Percentiles rank a stretch among this genome's conserved stretches.
Conservation (phyloP, 2,888 invertebrate species). For the Sepiola atlantica region DNA sequence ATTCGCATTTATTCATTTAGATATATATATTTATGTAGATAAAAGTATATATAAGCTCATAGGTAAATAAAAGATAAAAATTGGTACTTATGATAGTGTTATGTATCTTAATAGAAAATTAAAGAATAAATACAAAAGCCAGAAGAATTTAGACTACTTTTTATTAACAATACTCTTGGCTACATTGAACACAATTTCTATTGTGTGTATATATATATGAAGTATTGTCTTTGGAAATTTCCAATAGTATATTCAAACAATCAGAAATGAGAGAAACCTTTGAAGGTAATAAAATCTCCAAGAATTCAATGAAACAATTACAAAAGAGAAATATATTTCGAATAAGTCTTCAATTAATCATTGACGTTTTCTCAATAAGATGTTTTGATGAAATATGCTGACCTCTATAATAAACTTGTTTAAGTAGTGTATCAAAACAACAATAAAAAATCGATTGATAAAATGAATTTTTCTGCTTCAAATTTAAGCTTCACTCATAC, state of each 20-base stretch:
- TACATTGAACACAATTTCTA: neutral
- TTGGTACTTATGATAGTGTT: neutral
- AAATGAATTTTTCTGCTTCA: too few species aligned
- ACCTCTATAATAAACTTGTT: neutral
- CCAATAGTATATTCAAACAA: neutral
- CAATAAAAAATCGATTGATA: too few species aligned
- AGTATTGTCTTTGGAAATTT: neutral
- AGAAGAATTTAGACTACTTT: neutral
- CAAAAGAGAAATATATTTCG: neutral
- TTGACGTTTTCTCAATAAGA: neutral
- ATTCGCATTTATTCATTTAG: too few species aligned
- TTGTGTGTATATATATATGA: neutral
- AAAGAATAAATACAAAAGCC: neutral
- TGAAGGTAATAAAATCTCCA: neutral
- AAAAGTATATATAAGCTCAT: too few species aligned
- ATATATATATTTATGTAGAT: too few species aligned
- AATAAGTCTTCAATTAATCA: neutral
- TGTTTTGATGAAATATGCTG: neutral
- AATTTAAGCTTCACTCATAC: too few species aligned
- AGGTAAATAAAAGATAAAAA: neutral
- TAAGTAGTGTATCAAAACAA: neutral
- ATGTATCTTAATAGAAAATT: neutral
- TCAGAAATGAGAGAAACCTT: neutral
- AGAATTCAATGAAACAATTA: neutral
- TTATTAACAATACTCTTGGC: neutral